Percentiles rank a stretch among this genome's conserved stretches.
Conservation (phyloP, 1,140 invertebrate genomes). For the Leguminivora glycinivorella region DNA sequence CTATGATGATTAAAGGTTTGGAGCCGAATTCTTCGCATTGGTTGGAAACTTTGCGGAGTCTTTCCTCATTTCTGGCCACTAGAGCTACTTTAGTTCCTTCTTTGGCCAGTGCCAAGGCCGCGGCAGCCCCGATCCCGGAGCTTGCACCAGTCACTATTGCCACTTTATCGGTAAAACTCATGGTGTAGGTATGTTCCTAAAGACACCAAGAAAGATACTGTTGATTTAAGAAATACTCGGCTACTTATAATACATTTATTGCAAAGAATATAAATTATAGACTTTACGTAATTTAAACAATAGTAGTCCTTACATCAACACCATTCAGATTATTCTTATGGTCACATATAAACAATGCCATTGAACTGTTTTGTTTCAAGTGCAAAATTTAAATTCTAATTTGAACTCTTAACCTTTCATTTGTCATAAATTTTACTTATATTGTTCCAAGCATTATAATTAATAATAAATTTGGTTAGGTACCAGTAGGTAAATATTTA, state of each 20-base stretch:
- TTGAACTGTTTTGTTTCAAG: not conserved
- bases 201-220: not conserved
- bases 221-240: not conserved
- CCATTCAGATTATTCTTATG: not conserved
- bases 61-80: slow-evolving; percentile 84
- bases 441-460: not conserved
- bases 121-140: slow-evolving; percentile 90
- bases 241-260: slow-evolving; percentile 1
- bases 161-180: slow-evolving; percentile 78
- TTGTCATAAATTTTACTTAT: not conserved
- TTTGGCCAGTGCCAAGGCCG: slow-evolving; percentile 85
- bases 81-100: slow-evolving; percentile 84
- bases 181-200: slow-evolving; percentile 12
- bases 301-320: not conserved
- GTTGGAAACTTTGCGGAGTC: slow-evolving; percentile 73
- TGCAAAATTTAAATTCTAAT: not conserved
- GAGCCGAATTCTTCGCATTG: slow-evolving; percentile 77
- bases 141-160: slow-evolving; percentile 87
- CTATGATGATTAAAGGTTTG: slow-evolving; percentile 76
- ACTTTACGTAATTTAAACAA: not conserved
- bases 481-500: not conserved
- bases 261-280: not conserved
- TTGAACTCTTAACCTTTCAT: not conserved
- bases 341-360: not conserved
- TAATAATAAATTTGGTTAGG: not conserved